Conservation (phyloP, 2,888 invertebrate species). For the Heteromyza rotundicornis region DNA sequence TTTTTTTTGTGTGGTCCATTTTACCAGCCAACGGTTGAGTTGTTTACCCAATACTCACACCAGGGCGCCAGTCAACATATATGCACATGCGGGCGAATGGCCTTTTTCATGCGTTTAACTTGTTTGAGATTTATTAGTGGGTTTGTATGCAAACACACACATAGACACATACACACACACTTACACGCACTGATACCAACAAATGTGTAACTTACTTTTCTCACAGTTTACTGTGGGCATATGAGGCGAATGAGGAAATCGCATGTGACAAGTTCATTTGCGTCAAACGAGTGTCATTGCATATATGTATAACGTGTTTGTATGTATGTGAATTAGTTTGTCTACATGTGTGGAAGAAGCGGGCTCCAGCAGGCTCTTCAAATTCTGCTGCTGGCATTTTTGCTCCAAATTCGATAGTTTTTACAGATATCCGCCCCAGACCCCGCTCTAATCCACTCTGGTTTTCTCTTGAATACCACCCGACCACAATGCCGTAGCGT, state of each 20-base stretch:
- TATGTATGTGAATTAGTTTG: too few species aligned
- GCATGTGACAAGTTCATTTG: constrained; percentile 21
- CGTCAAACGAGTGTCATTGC: background rate
- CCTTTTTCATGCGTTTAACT: background rate
- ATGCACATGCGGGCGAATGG: background rate
- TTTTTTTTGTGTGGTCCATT: background rate
- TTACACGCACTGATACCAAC: too few species aligned
- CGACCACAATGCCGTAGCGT: too few species aligned
- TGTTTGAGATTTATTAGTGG: background rate
- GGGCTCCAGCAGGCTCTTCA: too few species aligned
- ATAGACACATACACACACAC: background rate
- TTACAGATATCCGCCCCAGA: too few species aligned
- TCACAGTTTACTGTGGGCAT: too few species aligned
- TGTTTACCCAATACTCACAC: background rate
- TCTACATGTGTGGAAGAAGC: too few species aligned
- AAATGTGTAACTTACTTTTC: background rate
- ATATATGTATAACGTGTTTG: too few species aligned
- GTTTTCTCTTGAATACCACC: too few species aligned
- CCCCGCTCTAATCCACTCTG: too few species aligned
- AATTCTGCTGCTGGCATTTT: too few species aligned
- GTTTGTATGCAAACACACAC: background rate
- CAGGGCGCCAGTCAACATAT: background rate
- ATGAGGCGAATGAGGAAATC: background rate
- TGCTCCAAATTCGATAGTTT: too few species aligned
- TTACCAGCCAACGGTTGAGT: background rate